Evolutionary conservation across 92 coral and sea anemone genomes (phyloP).

Genomic region (Epizoanthus rinbou): DNA sequence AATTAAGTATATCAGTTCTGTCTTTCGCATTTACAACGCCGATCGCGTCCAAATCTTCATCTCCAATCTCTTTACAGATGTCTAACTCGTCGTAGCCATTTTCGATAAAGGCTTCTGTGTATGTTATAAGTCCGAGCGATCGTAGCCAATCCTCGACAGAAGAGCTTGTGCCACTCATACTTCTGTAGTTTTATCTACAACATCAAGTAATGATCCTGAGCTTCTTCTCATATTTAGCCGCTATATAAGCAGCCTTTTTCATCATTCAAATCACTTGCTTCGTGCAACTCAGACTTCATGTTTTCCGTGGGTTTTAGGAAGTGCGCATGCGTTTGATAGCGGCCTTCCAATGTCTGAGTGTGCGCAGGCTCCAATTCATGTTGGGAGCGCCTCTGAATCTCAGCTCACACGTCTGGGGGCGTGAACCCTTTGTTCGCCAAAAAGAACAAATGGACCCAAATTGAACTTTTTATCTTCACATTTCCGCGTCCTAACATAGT

Average conservation of each 20-base stretch:
- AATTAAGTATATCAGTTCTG: slow-evolving; percentile 86
- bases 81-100: slow-evolving; percentile 99
- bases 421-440: slow-evolving; percentile 1
- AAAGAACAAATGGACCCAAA: too few relatives aligned
- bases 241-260: slow-evolving; percentile 29
- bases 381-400: neutral
- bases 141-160: slow-evolving; percentile 98
- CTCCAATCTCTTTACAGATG: slow-evolving; percentile 97
- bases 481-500: too few relatives aligned
- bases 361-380: slow-evolving; percentile 31
- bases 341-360: slow-evolving; percentile 12
- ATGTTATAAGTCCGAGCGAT: slow-evolving; percentile 87
- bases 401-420: slow-evolving; percentile 14
- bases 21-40: slow-evolving; percentile 91
- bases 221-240: slow-evolving; percentile 34
- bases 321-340: slow-evolving; percentile 44
- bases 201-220: slow-evolving; percentile 35
- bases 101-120: slow-evolving; percentile 94
- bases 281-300: neutral
- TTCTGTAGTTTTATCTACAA: slow-evolving; percentile 17
- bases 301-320: slow-evolving; percentile 4
- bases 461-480: too few relatives aligned
- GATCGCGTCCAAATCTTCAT: slow-evolving; percentile 97
- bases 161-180: slow-evolving; percentile 15
- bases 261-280: slow-evolving; percentile 15